A percentile compares a stretch with the other conserved stretches of the same genome.
Conservation (phyloP, 2,888 invertebrate species). For the Drosophila neonasuta region DNA sequence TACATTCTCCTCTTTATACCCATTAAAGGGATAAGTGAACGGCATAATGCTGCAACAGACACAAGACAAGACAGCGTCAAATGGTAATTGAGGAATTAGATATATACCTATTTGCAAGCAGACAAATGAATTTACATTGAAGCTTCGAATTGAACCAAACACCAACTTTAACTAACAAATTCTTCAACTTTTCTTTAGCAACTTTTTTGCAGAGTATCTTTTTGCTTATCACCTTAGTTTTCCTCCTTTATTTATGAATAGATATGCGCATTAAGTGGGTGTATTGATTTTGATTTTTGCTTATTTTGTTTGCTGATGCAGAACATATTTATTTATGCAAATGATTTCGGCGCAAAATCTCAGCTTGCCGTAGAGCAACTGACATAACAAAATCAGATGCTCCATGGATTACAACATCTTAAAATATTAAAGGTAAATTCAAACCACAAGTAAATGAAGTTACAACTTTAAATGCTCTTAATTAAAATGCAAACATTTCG, state of each 20-base stretch:
- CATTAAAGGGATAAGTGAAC: background rate
- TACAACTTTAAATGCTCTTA: background rate
- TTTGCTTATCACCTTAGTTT: background rate
- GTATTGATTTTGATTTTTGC: conserved; percentile 1
- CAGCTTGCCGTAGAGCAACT: conserved; percentile 3
- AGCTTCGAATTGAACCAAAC: no score
- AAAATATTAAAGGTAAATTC: no score
- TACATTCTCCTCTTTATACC: conserved; percentile 1
- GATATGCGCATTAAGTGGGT: conserved; percentile 1
- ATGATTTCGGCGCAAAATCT: conserved; percentile 20
- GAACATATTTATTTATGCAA: conserved; percentile 27
- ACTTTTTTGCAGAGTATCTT: conserved; percentile 1
- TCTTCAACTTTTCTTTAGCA: background rate
- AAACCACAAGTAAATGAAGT: background rate
- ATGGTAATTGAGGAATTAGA: background rate
- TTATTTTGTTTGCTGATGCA: conserved; percentile 6
- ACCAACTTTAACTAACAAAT: background rate
- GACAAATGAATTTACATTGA: background rate
- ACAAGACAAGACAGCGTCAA: background rate
- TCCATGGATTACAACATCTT: background rate
- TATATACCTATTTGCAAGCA: background rate
- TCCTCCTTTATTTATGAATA: background rate
- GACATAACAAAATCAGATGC: background rate
- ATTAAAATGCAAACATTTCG: background rate
- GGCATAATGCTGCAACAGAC: background rate